Evolutionary conservation across 2,113 vertebrate species (phyloP).

Genomic region (Callipepla squamata): DNA sequence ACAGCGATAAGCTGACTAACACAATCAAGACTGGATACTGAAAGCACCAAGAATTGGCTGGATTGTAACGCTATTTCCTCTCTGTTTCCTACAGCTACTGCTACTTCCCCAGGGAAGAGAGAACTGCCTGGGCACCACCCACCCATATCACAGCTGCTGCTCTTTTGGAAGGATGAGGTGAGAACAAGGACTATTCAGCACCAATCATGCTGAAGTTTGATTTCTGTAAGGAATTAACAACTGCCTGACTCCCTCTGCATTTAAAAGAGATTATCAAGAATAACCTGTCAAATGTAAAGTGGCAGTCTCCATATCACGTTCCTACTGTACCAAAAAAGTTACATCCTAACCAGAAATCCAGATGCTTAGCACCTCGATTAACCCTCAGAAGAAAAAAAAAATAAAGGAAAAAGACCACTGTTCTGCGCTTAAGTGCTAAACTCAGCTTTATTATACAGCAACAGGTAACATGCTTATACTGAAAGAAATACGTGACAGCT

Average conservation of each 20-base stretch:
- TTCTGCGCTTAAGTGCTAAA: neutral
- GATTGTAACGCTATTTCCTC: neutral
- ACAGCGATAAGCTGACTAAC: neutral
- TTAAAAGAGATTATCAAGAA: neutral
- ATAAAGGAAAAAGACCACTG: rapidly evolving
- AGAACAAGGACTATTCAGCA: neutral
- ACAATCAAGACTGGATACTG: neutral
- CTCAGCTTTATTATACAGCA: neutral
- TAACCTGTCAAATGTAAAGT: neutral
- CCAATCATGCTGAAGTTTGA: neutral
- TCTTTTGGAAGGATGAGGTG: neutral
- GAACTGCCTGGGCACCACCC: neutral
- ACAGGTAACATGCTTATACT: neutral
- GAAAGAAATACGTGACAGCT: neutral
- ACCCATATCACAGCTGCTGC: neutral
- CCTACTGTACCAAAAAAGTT: neutral
- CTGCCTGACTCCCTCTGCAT: neutral
- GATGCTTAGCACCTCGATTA: neutral
- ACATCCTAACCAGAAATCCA: neutral
- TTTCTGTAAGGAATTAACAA: neutral
- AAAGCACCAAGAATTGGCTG: neutral
- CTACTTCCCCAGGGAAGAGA: neutral
- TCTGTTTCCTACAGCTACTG: neutral
- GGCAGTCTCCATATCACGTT: neutral
- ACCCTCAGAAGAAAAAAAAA: neutral